phyloP scores from a whole-genome alignment of 1,140 invertebrate species.

The Trypoxylus dichotomus region DNA sequence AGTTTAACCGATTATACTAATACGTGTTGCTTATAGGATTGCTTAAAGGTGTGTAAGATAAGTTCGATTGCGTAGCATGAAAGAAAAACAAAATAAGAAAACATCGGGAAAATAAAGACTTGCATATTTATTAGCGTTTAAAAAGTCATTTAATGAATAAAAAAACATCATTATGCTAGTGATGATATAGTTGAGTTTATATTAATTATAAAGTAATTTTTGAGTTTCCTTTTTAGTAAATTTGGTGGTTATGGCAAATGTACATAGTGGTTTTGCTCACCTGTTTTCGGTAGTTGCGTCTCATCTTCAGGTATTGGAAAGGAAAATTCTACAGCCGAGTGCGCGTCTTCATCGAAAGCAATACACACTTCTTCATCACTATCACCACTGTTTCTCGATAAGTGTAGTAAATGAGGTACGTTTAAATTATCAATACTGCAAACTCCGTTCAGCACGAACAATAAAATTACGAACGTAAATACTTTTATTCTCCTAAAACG shows the following conservation, averaged over 20 bases:
- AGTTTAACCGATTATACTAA: no score
- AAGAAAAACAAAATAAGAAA: no score
- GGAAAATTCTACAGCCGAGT: not conserved
- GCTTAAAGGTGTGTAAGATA: no score
- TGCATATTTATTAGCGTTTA: no score
- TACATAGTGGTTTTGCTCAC: not conserved
- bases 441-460: not conserved
- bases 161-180: no score
- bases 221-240: not conserved
- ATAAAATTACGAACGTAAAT: not conserved
- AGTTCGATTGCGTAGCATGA: no score
- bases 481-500: constrained; percentile 2
- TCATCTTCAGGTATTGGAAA: constrained; percentile 3
- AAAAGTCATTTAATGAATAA: no score
- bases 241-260: not conserved
- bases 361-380: not conserved
- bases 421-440: not conserved
- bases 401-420: not conserved
- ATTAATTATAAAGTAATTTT: not conserved
- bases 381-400: not conserved
- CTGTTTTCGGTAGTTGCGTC: not conserved
- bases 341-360: not conserved
- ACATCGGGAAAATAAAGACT: no score
- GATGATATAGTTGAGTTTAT: no score
- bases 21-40: no score